Evolutionary conservation across 2,797 vertebrate genomes (phyloP).

Genomic region (Nyctalus aviator): DNA sequence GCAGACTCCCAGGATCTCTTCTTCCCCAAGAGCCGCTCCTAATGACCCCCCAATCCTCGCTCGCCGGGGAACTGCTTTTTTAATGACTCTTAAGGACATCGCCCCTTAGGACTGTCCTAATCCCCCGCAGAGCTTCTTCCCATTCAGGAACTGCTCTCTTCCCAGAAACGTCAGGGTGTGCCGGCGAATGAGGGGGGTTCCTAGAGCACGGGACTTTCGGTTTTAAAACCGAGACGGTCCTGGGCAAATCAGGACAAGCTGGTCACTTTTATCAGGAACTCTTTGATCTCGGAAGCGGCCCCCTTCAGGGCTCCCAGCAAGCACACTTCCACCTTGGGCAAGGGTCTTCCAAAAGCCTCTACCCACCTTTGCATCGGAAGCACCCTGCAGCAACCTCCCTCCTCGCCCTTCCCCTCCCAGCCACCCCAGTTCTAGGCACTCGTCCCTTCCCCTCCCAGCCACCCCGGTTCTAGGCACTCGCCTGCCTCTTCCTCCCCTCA

Average conservation of each 20-base stretch:
- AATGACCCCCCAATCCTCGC: slow-evolving; percentile 65
- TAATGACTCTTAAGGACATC: slow-evolving; percentile 54
- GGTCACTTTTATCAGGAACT: neutral
- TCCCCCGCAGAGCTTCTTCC: neutral
- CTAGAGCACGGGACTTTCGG: neutral
- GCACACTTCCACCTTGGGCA: neutral
- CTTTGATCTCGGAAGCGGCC: neutral
- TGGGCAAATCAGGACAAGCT: neutral
- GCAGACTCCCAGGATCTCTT: slow-evolving; percentile 46
- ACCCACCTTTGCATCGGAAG: neutral
- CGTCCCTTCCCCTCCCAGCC: no score
- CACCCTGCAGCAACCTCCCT: neutral
- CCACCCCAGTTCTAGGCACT: neutral
- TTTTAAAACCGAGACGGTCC: slow-evolving; percentile 6
- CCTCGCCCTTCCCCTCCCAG: no score
- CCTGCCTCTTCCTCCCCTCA: neutral
- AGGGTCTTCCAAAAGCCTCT: neutral
- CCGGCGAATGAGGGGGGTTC: neutral
- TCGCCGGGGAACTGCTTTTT: neutral
- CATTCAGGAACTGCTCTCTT: slow-evolving; percentile 25
- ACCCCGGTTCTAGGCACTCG: neutral
- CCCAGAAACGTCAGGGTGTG: neutral
- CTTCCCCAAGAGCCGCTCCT: slow-evolving; percentile 51
- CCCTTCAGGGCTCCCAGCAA: no score
- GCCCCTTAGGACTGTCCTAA: slow-evolving; percentile 49